Conservation (phyloP, 2,797 vertebrate genomes). For the Helicolenus hilgendorfi region DNA sequence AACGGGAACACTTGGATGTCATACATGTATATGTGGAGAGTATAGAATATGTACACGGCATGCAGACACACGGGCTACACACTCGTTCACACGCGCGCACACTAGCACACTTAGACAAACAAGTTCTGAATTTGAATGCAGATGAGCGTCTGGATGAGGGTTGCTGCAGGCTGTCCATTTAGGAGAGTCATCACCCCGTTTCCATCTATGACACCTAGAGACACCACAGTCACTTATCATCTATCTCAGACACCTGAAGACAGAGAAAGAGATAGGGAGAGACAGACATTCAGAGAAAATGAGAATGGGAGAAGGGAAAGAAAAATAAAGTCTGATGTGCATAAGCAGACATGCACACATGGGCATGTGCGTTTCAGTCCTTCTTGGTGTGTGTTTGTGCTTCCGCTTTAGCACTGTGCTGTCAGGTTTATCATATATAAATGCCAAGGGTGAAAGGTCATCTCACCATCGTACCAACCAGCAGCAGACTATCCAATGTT, state of each 20-base stretch:
- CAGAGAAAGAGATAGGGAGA: not conserved
- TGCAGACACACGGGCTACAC: not conserved
- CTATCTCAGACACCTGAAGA: slow-evolving; percentile 66
- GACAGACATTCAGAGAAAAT: slow-evolving; percentile 8
- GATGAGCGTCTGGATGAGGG: slow-evolving; percentile 70
- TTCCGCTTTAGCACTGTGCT: not conserved
- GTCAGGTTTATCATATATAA: slow-evolving; percentile 22
- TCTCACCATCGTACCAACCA: slow-evolving; percentile 40
- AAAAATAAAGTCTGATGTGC: not conserved
- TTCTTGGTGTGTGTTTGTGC: not conserved
- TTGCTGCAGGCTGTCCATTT: slow-evolving; percentile 80
- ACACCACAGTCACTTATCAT: slow-evolving; percentile 81
- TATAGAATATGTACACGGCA: not conserved
- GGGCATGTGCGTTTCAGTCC: slow-evolving; percentile 5
- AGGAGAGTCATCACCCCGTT: slow-evolving; percentile 77
- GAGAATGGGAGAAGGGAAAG: not conserved
- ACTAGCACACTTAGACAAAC: slow-evolving; percentile 47
- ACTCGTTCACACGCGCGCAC: slow-evolving; percentile 12
- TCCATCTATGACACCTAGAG: slow-evolving; percentile 74
- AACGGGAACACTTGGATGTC: not conserved
- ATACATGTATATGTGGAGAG: not conserved
- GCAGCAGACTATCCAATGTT: not conserved
- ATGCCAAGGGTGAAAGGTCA: slow-evolving; percentile 22
- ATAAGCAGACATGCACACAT: not conserved
- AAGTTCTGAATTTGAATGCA: slow-evolving; percentile 82